Evolutionary conservation across 2,888 invertebrate species (phyloP).

Genomic region (Cephalotes varians): DNA sequence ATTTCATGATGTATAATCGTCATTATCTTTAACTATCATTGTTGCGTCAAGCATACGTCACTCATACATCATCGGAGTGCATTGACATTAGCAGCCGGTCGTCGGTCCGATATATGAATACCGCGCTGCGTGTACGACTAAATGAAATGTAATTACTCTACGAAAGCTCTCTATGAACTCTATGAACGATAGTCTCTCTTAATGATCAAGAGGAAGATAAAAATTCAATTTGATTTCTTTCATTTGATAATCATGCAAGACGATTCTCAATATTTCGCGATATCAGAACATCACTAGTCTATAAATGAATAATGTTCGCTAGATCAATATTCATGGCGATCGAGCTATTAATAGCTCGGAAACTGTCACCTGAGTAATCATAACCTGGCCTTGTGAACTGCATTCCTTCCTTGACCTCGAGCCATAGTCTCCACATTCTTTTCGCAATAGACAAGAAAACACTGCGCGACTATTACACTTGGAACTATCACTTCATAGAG

Average conservation of each 20-base stretch:
- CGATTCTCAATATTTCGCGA: neutral
- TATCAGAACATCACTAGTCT: constrained; percentile 3
- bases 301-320: constrained; percentile 61
- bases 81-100: constrained; percentile 37
- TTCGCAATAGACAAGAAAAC: constrained; percentile 74
- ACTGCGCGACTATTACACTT: constrained; percentile 71
- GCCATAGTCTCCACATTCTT: constrained; percentile 80
- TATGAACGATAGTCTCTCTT: neutral
- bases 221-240: neutral
- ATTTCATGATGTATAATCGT: neutral
- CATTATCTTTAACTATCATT: constrained; percentile 30
- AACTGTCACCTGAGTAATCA: constrained; percentile 76
- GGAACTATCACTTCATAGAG: constrained; percentile 25
- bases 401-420: constrained; percentile 85
- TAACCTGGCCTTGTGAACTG: constrained; percentile 84
- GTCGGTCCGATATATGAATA: constrained; percentile 3
- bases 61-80: constrained; percentile 15
- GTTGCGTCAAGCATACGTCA: constrained; percentile 1
- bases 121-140: neutral
- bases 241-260: neutral
- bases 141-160: neutral
- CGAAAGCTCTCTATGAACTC: neutral
- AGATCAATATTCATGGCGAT: constrained; percentile 63
- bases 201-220: neutral
- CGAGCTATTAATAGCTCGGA: constrained; percentile 74